Evolutionary conservation across 1,140 invertebrate genomes (phyloP), one percentile per base, ranked within the genome.

Genomic region (Philotrypesis tridentata): DNA sequence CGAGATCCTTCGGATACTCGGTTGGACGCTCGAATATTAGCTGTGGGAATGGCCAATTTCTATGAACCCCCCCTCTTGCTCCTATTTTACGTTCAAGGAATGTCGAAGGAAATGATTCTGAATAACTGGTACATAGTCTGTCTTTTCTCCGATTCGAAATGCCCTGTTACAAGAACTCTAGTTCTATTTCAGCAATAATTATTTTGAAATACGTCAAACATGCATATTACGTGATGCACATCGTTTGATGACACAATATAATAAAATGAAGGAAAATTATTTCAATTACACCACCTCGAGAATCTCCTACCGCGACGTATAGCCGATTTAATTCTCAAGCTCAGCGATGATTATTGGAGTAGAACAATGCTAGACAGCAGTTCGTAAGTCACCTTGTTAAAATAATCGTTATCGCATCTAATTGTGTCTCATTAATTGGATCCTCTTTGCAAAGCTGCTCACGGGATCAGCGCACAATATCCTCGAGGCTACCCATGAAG

Each of bases 391-490:
- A 8, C 21, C 14, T 55, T n/a, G 21, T 70, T 37, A 70, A 68
- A 70, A 37, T 70, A 37, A 70, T 70, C 12, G 31, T 21, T 31
- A 33, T 70, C 6, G 25, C 25, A 9, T 70, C 67, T 70, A 37
- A 33, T 70, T 70, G 65, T 21, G 25, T 70, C 31, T 70, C 17
- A 70, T 70, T 70, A 37, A 70, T 37, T 70, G 67, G 67, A 33
- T 21, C 29, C 17, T 37, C n/a, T 70, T 70, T 37, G 31, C 67
- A 37, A 70, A 70, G 14, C 31, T 11, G 29, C 48, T 65, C 63
- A 25, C 63, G 25, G 63, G 23, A 65, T 29, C 12, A 65, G 9
- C n/a, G 63, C 8, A 29, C 1, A 29, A 14, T 29, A 21, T 33
- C 67, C 17, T 67, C 25, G 17, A 63, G 40, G 40, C 17, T 14